Evolutionary conservation across 2,797 vertebrate species (phyloP).

Genomic region (Takifugu rubripes): DNA sequence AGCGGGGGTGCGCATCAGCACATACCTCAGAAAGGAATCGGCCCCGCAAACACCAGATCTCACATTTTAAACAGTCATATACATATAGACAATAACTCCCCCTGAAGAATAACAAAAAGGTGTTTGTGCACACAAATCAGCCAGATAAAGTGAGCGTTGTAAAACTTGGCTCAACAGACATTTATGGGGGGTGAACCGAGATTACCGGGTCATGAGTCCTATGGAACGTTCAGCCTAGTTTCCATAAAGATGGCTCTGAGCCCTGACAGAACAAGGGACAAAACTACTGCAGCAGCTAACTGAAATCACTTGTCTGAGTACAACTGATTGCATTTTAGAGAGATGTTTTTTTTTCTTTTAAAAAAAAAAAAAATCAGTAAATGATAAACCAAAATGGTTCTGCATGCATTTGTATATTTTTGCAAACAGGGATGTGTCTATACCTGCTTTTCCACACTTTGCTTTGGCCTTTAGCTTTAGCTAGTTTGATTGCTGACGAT

Average conservation of each 20-base stretch:
- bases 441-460: slow-evolving; percentile 33
- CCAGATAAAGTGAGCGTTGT: slow-evolving; percentile 35
- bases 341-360: slow-evolving; percentile 42
- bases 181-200: slow-evolving; percentile 30
- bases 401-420: slow-evolving; percentile 47
- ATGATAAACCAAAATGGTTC: slow-evolving; percentile 53
- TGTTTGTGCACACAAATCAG: neutral
- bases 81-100: neutral
- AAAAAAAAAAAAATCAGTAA: slow-evolving; percentile 31
- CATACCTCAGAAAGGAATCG: slow-evolving; percentile 15
- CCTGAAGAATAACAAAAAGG: neutral
- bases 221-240: slow-evolving; percentile 28
- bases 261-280: slow-evolving; percentile 50
- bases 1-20: slow-evolving; percentile 1
- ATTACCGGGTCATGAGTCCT: slow-evolving; percentile 43
- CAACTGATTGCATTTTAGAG: slow-evolving; percentile 34
- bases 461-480: slow-evolving; percentile 20
- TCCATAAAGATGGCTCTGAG: slow-evolving; percentile 48
- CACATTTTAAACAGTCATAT: slow-evolving; percentile 7
- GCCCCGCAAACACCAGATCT: slow-evolving; percentile 8
- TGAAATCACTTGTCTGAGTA: neutral
- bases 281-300: slow-evolving; percentile 19
- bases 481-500: slow-evolving; percentile 15
- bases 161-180: slow-evolving; percentile 37
- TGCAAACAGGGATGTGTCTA: slow-evolving; percentile 21